Evolutionary conservation across 1,140 invertebrate species (phyloP), one percentile per base, ranked within the genome.

Genomic region (Drosophila sulfurigaster): DNA sequence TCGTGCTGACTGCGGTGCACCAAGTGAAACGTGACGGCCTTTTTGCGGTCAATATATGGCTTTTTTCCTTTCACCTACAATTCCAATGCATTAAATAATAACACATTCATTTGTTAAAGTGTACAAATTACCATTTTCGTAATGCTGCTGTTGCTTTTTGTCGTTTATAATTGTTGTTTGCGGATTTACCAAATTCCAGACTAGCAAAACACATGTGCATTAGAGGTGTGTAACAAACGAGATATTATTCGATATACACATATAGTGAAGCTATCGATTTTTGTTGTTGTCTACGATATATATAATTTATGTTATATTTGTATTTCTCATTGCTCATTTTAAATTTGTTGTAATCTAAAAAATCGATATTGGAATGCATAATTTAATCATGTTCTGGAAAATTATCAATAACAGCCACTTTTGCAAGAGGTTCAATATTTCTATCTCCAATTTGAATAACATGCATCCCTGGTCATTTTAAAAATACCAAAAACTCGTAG

Each of bases 1-100:
- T 99, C 98, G 88, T 95, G 95, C 93, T 99, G 98, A 87, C 97
- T 98, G 91, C 98, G 94, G 91, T 98, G 96, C 7, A 99, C 97
- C 63, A 99, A 93, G 91, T 97, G 95, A 92, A 99, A 99, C 1
- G 97, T 98, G 5, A 98, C 95, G 0, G 97, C 95, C 91, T 96
- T 96, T 87, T 98, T 98, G 81, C 97, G 97, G 88, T 99, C 97
- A 87, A 99, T 98, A 91, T 98, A 99, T 83, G 96, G 96, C 91
- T 96, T 97, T 81, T 96, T 96, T 38, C 94, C 93, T 91, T 96
- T 96, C 0, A 95, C 95, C 96, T 96, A 86, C 20, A 94, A 94
- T 15, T 35, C 2, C 20, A 16, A 35, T 35, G 2, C 1, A 11
- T 1, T 20, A 13, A 58, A 51, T 38, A 30, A 0, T 20, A 10